Evolutionary conservation across 2,113 vertebrate genomes (phyloP), one percentile per base, ranked within the genome.

Genomic region (Thalassarche chlororhynchos): DNA sequence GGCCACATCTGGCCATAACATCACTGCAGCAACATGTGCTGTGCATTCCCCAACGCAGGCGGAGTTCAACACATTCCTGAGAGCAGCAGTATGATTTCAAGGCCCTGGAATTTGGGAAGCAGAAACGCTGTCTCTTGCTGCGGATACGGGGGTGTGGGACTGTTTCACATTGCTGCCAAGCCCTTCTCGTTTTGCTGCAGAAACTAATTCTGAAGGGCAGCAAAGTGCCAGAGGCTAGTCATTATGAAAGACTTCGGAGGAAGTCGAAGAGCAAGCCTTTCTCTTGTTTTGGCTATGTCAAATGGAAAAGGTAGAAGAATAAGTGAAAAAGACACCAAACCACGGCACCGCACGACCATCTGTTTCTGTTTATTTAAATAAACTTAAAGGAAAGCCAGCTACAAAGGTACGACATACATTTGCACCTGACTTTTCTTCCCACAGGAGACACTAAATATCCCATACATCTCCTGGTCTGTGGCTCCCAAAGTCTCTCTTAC

Each of bases 101-200:
- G 84, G 77, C 89, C 65, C 60, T 91, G 96, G 95, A 97, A 96
- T 96, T 17, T 64, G 65, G 90, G 94, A 89, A 95, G 86, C 69
- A 89, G 84, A 62, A 86, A 49, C 0, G 2, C 36, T 60, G 68
- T 6, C 75, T 93, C 84, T 10, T 11, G 64, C 93, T 60, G 81
- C 4, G 2, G 40, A 36, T 55, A 21, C 0, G 0, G 79, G 77
- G 71, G 14, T 36, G 84, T 74, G 83, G 68, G 88, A 58, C 47
- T 15, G 28, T 3, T 82, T 47, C 92, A 23, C 71, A 9, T 6
- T 0, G 0, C 66, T 62, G 92, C 80, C 64, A 32, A 71, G 34
- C 64, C 66, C 88, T 74, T 14, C 92, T 74, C 4, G 0, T 15
- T 42, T 19, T 26, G 64, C 83, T 62, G 76, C 75, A 75, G 75